These are phyloP conservation scores for Saccopteryx leptura DNA, from an alignment of 2,113 vertebrate genomes.

Conservation along the genomic window DNA sequence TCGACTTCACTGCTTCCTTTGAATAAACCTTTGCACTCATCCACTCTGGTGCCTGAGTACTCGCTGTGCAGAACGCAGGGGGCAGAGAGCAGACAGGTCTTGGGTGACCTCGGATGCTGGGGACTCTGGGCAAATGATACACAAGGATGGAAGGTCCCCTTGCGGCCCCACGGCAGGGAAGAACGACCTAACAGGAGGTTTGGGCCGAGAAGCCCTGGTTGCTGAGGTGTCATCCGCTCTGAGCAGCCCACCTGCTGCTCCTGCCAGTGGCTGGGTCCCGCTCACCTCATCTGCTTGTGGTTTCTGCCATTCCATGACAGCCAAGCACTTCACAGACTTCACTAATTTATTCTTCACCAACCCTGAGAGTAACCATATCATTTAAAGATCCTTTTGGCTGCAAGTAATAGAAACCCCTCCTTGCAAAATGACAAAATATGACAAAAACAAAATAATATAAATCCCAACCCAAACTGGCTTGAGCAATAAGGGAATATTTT, in stretches of 20 bases:
- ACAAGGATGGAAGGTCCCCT: not conserved
- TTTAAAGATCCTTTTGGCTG: not conserved
- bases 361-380: not conserved
- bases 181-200: not conserved
- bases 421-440: no score
- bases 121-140: not conserved
- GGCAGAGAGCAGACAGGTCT: not conserved
- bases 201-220: not conserved
- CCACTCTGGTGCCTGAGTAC: not conserved
- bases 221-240: not conserved
- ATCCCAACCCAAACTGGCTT: not conserved
- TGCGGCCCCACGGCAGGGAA: not conserved
- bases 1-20: not conserved
- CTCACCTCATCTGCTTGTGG: not conserved
- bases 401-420: not conserved
- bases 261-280: not conserved
- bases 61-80: not conserved
- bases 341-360: not conserved
- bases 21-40: constrained; percentile 30
- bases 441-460: not conserved
- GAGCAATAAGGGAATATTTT: not conserved
- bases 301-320: not conserved
- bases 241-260: not conserved
- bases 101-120: not conserved
- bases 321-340: not conserved